Conservation (phyloP, 92 coral and sea anemone species). For the Montipora capitata region DNA sequence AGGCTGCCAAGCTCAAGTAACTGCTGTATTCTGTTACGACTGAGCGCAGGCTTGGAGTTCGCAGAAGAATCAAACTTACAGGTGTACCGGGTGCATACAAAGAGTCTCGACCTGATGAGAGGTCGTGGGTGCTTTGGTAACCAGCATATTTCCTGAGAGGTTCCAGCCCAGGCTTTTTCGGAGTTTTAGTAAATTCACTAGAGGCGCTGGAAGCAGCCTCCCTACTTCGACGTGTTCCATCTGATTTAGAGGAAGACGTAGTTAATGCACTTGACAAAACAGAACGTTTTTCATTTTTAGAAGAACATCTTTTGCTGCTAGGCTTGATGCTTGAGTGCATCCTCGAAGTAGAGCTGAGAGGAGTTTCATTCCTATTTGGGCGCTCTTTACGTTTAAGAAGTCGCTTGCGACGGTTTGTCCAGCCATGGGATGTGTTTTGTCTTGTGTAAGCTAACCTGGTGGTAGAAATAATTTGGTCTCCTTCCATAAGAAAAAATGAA, state of each 20-base stretch:
- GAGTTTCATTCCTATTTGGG: conserved; percentile 53
- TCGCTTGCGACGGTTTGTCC: conserved; percentile 63
- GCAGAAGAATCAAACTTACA: conserved; percentile 52
- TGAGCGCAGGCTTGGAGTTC: conserved; percentile 77
- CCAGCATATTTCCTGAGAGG: conserved; percentile 67
- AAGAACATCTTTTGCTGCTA: neutral
- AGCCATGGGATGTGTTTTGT: conserved; percentile 8
- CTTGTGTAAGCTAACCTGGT: neutral
- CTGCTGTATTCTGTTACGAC: conserved; percentile 80
- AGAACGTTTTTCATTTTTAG: neutral
- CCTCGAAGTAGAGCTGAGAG: conserved; percentile 66
- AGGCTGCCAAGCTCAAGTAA: conserved; percentile 61
- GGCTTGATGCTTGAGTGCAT: neutral
- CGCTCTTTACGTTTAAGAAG: conserved; percentile 79
- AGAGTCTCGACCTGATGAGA: conserved; percentile 57
- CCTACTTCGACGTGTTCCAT: neutral
- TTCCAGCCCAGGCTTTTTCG: conserved; percentile 24
- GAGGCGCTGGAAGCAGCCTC: conserved; percentile 27
- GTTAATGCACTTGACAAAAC: conserved; percentile 35
- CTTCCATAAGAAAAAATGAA: conserved; percentile 29
- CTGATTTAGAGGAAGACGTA: conserved; percentile 24
- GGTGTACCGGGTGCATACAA: conserved; percentile 77
- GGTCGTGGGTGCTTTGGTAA: conserved; percentile 51
- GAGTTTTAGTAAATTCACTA: conserved; percentile 1
- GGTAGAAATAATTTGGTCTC: conserved; percentile 1